Conservation (phyloP, 2,113 vertebrate genomes). For the Strix aluco region DNA sequence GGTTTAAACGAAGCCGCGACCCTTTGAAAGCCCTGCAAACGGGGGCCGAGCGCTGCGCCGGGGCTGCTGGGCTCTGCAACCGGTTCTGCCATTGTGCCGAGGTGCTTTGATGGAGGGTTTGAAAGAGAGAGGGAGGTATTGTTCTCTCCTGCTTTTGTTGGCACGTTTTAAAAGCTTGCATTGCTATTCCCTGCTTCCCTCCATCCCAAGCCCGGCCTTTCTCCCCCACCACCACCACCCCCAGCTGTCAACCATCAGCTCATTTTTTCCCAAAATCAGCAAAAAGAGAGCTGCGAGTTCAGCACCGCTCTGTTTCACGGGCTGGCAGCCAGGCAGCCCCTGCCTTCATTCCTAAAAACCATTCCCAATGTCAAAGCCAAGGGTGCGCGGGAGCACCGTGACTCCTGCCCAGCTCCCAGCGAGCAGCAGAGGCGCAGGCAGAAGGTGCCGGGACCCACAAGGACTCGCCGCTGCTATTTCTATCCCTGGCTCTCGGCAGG, state of each 20-base stretch:
- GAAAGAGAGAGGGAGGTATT: not conserved
- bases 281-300: not conserved
- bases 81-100: not conserved
- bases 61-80: not conserved
- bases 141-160: not conserved
- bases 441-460: not conserved
- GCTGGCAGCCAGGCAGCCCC: not conserved
- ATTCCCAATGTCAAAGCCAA: not conserved
- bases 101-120: not conserved
- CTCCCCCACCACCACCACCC: fast-evolving
- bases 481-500: fast-evolving
- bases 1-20: fast-evolving
- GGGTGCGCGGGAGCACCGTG: not conserved
- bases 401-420: not conserved
- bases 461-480: fast-evolving
- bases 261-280: not conserved
- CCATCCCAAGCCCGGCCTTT: not conserved
- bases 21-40: not conserved
- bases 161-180: not conserved
- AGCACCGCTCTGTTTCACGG: fast-evolving
- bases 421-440: not conserved
- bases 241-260: not conserved
- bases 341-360: not conserved
- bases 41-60: fast-evolving
- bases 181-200: not conserved